A percentile compares a stretch with the other conserved stretches of the same genome.
phyloP scores from a whole-genome alignment of 1,140 invertebrate genomes.

The Rhopalosiphum padi region DNA sequence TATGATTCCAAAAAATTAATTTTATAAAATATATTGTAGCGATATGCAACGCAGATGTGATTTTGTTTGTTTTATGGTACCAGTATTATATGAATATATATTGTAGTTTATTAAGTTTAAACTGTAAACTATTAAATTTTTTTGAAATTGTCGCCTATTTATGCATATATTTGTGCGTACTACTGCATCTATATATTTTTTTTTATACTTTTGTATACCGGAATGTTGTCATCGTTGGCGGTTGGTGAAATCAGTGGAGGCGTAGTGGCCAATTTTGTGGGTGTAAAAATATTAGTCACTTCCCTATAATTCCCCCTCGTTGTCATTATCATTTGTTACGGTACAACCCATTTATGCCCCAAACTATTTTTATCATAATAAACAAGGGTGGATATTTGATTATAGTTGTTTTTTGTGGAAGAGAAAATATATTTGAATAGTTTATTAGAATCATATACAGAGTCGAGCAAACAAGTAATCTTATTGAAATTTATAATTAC shows the following conservation, averaged over 20 bases:
- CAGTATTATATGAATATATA: too few species aligned
- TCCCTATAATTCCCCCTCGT: not conserved
- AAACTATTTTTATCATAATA: not conserved
- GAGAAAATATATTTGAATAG: not conserved
- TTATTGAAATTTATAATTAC: not conserved
- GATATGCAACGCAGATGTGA: too few species aligned
- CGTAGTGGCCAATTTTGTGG: not conserved
- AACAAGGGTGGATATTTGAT: not conserved
- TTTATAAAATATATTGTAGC: too few species aligned
- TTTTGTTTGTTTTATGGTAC: too few species aligned
- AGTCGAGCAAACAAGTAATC: not conserved
- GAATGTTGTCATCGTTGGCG: not conserved
- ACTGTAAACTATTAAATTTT: too few species aligned
- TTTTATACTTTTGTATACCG: not conserved
- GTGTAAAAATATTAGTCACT: not conserved
- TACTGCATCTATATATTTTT: too few species aligned
- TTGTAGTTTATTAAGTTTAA: too few species aligned
- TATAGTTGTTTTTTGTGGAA: not conserved
- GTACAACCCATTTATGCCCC: not conserved
- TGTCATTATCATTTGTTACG: not conserved
- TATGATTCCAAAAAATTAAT: too few species aligned
- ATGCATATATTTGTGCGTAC: too few species aligned
- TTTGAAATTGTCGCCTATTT: too few species aligned
- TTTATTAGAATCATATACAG: not conserved
- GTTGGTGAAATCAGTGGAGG: not conserved